Evolutionary conservation across 2,888 invertebrate genomes (phyloP), one percentile per base, ranked within the genome.

Genomic region (Nasonia oneida): DNA sequence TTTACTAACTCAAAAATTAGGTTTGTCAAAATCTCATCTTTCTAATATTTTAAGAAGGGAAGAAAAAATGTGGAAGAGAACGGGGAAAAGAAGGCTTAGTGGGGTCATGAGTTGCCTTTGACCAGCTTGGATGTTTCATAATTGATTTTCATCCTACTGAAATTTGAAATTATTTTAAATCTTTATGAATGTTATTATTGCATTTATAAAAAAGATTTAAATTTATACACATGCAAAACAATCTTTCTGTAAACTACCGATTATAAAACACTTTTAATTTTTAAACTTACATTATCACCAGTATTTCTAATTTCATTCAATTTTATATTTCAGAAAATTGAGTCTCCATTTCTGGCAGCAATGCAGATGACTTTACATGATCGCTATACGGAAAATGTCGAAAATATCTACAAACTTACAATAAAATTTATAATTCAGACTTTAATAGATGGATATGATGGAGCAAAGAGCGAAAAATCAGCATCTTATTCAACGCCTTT

Each of bases 391-490:
- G 96, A 97, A 80, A 98, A 98, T 94, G 97, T 98, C 89, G 97
- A 98, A 92, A 96, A 96, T 90, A 97, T 98, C 91, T 98, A 98
- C 95, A 96, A 96, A 93, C 95, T 97, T 89, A 97, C 98, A 82
- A 98, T 98, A 91, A 96, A 96, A 92, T 97, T 98, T 92, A 97
- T 98, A 89, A 95, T 98, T 90, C 96, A 97, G 92, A 97, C 97
- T 87, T 94, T 98, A 88, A 95, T 97, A 80, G 96, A 96, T 88
- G 98, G 98, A 14, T 98, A 95, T 93, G 96, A 97, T 89, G 94
- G 94, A 89, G 94, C 94, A 4, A 75, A 84, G n/a, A 29, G 8
- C 0, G 5, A 73, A 12, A 57, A 42, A 42, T 6, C 39, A n/a
- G 4, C 29, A n/a, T 39, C 29, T n/a, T 8, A n/a, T 15, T n/a